These are phyloP conservation scores for Terebella lapidaria DNA, from an alignment of 2,888 invertebrate genomes.

Conservation along the genomic window DNA sequence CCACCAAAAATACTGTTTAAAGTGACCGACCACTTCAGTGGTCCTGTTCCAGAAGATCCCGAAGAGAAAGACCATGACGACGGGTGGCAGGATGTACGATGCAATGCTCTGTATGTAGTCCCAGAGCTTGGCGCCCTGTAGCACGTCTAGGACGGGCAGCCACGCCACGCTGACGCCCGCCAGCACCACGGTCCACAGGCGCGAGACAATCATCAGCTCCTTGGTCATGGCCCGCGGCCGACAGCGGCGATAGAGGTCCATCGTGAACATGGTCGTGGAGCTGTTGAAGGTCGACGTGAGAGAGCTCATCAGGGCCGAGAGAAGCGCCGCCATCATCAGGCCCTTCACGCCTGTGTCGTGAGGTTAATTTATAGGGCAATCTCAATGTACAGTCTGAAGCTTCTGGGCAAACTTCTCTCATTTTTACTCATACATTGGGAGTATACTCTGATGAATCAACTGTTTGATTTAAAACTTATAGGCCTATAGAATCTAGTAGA, in stretches of 20 bases:
- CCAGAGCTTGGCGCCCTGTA: slow-evolving; percentile 51
- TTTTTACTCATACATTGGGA: no score
- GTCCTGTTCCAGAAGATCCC: slow-evolving; percentile 43
- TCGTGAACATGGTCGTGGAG: slow-evolving; percentile 51
- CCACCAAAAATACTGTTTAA: no score
- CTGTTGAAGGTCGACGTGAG: slow-evolving; percentile 57
- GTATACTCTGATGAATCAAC: no score
- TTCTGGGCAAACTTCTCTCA: no score
- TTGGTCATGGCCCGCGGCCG: slow-evolving; percentile 15
- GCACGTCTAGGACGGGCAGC: slow-evolving; percentile 48
- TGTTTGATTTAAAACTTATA: no score
- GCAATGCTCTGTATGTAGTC: slow-evolving; percentile 47
- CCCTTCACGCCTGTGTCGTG: slow-evolving; percentile 29
- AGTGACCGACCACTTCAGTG: slow-evolving; percentile 1
- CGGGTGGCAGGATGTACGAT: slow-evolving; percentile 51
- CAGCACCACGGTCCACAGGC: slow-evolving; percentile 41
- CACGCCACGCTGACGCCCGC: slow-evolving; percentile 39
- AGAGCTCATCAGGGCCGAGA: slow-evolving; percentile 56
- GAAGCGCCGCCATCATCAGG: slow-evolving; percentile 53
- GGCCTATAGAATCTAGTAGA: no score
- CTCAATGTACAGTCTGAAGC: no score
- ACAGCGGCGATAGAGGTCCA: slow-evolving; percentile 51
- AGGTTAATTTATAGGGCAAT: no score
- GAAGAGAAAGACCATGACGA: slow-evolving; percentile 46
- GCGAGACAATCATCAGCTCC: slow-evolving; percentile 28